A percentile compares a stretch with the other conserved stretches of the same genome.
phyloP scores from a whole-genome alignment of 2,113 vertebrate species.

The Asarcornis scutulata region DNA sequence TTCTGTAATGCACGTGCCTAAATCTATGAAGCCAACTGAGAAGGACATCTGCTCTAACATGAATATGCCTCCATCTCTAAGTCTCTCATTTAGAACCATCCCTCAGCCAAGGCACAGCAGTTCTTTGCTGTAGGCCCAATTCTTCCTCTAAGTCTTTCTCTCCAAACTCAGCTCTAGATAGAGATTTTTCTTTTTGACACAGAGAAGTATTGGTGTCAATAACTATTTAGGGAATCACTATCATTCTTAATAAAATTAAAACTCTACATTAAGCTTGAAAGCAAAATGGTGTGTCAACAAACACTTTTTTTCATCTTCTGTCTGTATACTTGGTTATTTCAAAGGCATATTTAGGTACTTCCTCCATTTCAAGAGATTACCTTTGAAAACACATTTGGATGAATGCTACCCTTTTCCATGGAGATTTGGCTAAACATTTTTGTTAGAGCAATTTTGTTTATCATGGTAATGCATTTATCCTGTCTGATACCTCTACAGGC shows the following conservation, averaged over 20 bases:
- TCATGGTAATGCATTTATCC: conserved; percentile 18
- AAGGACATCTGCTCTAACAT: not conserved
- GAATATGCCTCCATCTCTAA: not conserved
- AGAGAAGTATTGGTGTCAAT: not conserved
- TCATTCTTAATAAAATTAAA: not conserved
- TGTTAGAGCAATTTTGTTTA: conserved; percentile 53
- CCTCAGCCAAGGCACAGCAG: not conserved
- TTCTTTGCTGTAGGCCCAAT: not conserved
- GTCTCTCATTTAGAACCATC: rapidly evolving
- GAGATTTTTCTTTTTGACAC: not conserved
- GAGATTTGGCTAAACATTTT: conserved; percentile 37
- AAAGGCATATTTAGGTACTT: conserved; percentile 2
- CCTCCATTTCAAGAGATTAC: not conserved
- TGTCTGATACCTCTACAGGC: not conserved
- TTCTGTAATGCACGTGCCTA: not conserved
- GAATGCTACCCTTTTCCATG: not conserved
- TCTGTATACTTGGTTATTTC: not conserved
- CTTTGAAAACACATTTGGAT: conserved; percentile 29
- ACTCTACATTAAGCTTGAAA: not conserved
- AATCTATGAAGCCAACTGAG: not conserved
- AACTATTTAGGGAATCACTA: not conserved
- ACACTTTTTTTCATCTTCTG: not conserved
- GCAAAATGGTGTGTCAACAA: not conserved
- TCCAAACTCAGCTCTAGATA: not conserved
- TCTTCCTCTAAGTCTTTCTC: not conserved